phyloP scores from a whole-genome alignment of 2,113 vertebrate genomes.

The Pholis gunnellus region DNA sequence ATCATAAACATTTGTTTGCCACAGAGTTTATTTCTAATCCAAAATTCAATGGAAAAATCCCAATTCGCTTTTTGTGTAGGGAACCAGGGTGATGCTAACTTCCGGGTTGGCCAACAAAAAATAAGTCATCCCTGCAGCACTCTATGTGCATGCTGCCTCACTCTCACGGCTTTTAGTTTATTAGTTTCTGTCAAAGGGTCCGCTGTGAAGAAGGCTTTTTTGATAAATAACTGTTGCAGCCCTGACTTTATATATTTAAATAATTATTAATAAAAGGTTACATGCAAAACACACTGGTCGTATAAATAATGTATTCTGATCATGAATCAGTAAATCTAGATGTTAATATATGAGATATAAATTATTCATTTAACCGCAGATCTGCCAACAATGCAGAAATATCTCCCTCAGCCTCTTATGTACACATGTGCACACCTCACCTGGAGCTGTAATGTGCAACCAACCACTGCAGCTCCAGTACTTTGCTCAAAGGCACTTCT shows the following conservation, averaged over 20 bases:
- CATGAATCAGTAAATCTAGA: slow-evolving; percentile 10
- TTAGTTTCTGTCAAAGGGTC: not conserved
- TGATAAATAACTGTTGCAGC: not conserved
- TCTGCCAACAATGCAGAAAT: slow-evolving; percentile 16
- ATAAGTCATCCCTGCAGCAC: not conserved
- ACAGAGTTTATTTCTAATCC: not conserved
- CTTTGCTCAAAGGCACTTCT: slow-evolving; percentile 14
- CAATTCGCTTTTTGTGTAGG: not conserved
- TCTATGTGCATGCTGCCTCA: not conserved
- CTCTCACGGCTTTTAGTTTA: not conserved
- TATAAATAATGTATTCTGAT: slow-evolving; percentile 5
- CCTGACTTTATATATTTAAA: not conserved
- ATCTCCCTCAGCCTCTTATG: slow-evolving; percentile 2
- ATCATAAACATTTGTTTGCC: not conserved
- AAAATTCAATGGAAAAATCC: not conserved
- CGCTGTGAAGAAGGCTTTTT: not conserved
- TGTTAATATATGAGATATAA: slow-evolving; percentile 15
- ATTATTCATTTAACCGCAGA: slow-evolving; percentile 40
- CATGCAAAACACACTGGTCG: not conserved
- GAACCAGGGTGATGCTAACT: not conserved
- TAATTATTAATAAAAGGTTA: not conserved
- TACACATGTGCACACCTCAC: slow-evolving; percentile 36
- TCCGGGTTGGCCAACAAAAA: not conserved
- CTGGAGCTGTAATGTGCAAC: slow-evolving; percentile 29
- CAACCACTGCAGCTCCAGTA: slow-evolving; percentile 8